phyloP scores from a whole-genome alignment of 2,113 vertebrate species.

The Pycnonotus jocosus region DNA sequence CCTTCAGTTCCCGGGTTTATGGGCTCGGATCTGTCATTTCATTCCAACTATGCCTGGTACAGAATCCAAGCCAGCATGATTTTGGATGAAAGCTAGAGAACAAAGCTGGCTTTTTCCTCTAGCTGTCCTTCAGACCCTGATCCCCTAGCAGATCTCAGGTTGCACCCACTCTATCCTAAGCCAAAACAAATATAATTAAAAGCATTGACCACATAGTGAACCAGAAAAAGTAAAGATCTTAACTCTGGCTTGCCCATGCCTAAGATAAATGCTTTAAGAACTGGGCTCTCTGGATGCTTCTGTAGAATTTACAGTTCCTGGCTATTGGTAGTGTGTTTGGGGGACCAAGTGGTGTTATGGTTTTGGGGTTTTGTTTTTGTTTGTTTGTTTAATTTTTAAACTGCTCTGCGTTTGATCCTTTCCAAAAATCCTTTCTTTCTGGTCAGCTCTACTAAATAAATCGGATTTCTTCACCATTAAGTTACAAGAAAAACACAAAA shows the following conservation, averaged over 20 bases:
- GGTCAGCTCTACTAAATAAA: background rate
- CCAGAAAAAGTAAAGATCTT: background rate
- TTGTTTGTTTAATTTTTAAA: background rate
- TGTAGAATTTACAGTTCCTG: background rate
- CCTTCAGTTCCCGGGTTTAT: background rate
- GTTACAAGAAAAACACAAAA: background rate
- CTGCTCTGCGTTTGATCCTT: background rate
- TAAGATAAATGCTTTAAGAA: background rate
- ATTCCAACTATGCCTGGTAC: background rate
- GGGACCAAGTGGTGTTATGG: fast-evolving
- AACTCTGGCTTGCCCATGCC: background rate
- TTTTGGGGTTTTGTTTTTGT: background rate
- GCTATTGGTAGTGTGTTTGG: background rate
- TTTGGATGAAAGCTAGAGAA: background rate
- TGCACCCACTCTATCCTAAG: background rate
- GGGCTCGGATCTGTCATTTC: background rate
- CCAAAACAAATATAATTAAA: conserved; percentile 4
- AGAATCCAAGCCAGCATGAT: background rate
- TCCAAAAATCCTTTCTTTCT: background rate
- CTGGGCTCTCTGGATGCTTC: background rate
- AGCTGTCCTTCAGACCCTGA: background rate
- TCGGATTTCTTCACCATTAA: background rate
- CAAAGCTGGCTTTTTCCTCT: background rate
- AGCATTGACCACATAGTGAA: background rate
- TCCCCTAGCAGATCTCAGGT: background rate